Percentiles rank a stretch among this genome's conserved stretches.
phyloP scores from a whole-genome alignment of 2,113 vertebrate genomes.

The Naja naja region DNA sequence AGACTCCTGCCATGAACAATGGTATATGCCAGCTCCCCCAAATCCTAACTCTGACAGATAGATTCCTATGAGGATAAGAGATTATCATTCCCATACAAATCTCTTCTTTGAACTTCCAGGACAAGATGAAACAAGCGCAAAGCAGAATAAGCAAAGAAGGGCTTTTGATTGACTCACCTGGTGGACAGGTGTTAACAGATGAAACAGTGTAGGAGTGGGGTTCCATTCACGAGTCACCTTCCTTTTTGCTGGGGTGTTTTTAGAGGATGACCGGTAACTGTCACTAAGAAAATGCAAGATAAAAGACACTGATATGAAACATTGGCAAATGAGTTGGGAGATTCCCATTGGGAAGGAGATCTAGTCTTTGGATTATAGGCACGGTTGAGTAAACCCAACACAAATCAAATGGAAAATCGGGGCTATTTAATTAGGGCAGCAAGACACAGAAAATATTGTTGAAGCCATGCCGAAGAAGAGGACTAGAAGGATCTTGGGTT shows the following conservation, averaged over 20 bases:
- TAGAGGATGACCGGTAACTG: conserved; percentile 55
- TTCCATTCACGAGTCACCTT: conserved; percentile 24
- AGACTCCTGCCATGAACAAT: not conserved
- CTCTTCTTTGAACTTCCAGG: not conserved
- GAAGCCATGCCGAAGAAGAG: not conserved
- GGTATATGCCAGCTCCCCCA: not conserved
- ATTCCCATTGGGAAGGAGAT: not conserved
- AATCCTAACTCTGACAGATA: not conserved
- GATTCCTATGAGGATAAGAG: not conserved
- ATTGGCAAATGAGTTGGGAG: not conserved
- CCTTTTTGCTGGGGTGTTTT: conserved; percentile 27
- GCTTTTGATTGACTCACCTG: conserved; percentile 40
- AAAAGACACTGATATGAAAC: not conserved
- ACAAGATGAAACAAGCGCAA: not conserved
- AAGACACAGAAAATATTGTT: not conserved
- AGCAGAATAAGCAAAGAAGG: not conserved
- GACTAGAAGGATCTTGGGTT: not conserved
- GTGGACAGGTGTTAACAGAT: conserved; percentile 1
- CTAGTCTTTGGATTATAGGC: not conserved
- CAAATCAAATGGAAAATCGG: not conserved
- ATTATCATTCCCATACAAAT: not conserved
- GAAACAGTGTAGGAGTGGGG: not conserved
- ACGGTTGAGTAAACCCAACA: not conserved
- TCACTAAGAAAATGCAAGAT: not conserved
- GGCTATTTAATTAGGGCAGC: not conserved